Evolutionary conservation across 2,888 invertebrate genomes (phyloP), one percentile per base, ranked within the genome.

Genomic region (Hypsopygia costalis): DNA sequence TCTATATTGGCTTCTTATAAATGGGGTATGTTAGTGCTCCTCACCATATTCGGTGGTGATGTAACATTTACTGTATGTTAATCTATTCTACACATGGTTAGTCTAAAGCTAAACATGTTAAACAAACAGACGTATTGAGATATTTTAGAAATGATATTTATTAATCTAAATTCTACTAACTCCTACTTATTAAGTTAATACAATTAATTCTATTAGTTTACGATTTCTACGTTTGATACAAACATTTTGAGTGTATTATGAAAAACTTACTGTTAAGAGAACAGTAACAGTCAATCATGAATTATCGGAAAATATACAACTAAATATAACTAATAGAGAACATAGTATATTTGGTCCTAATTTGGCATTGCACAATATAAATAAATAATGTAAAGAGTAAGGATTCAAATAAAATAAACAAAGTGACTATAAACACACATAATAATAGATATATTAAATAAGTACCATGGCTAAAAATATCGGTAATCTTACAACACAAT

Each of bases 31-130:
- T 87, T 87, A 87, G 82, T 83, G 62, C 51, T 58, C 58, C 50
- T 69, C 73, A 76, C 66, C 74, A 57, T 49, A 63, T 43, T 58
- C 55, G 58, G 68, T 63, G 51, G 11, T 21, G 55, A 52, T 44
- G 53, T 65, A 62, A 58, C 59, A 60, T 67, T 62, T 63, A 66
- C 67, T 69, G 63, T 65, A 70, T 76, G 81, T 85, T 86, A 85
- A 80, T 78, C 83, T 87, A 87, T 66, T 79, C 88, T 88, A 88
- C 81, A 75, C 69, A 77, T 76, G 82, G 86, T 88, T 87, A 88
- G 85, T 87, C 86, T 88, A 87, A 64, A 60, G 68, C 88, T 88
- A 87, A 81, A 87, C 87, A 88, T 88, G 88, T 88, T 88, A 88
- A 87, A 87, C 85, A 88, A 87, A 87, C 87, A 88, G 79, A 87